phyloP scores from a whole-genome alignment of 1,140 invertebrate species.

The Drosophila suzukii region DNA sequence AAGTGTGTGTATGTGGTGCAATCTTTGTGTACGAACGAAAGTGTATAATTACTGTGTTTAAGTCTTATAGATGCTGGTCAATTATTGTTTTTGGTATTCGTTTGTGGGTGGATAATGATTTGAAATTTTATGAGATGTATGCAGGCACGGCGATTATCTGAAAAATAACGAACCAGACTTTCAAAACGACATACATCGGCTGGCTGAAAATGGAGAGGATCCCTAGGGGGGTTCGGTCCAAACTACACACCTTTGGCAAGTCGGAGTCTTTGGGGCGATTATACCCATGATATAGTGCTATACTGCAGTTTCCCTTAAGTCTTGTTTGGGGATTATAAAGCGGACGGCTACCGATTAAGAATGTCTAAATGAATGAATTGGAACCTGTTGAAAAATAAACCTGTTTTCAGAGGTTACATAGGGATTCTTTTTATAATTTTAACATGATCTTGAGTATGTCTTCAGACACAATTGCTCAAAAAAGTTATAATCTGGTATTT shows the following conservation, averaged over 20 bases:
- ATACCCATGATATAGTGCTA: neutral
- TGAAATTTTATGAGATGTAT: slow-evolving; percentile 70
- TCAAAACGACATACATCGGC: slow-evolving; percentile 46
- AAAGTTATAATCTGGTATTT: too few species aligned
- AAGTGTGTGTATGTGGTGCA: slow-evolving; percentile 13
- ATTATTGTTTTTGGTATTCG: slow-evolving; percentile 64
- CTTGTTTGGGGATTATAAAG: neutral
- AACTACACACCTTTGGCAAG: slow-evolving; percentile 2
- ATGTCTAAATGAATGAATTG: neutral
- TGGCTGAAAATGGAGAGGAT: slow-evolving; percentile 19
- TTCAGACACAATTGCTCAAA: too few species aligned
- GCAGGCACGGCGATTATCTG: slow-evolving; percentile 79
- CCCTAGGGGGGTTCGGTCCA: neutral
- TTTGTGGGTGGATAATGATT: slow-evolving; percentile 18
- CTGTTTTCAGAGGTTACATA: neutral
- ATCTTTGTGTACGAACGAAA: slow-evolving; percentile 10
- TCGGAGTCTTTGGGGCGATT: neutral
- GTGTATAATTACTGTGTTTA: slow-evolving; percentile 13
- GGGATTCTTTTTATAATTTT: neutral
- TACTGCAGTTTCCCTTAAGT: too few species aligned
- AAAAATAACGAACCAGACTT: slow-evolving; percentile 77
- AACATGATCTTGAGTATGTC: too few species aligned
- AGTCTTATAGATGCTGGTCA: slow-evolving; percentile 67
- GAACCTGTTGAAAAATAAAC: neutral
- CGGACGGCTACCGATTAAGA: neutral